Base-by-base conservation (phyloP, 2,888 invertebrate species). In the Drosophila emarginata region DNA sequence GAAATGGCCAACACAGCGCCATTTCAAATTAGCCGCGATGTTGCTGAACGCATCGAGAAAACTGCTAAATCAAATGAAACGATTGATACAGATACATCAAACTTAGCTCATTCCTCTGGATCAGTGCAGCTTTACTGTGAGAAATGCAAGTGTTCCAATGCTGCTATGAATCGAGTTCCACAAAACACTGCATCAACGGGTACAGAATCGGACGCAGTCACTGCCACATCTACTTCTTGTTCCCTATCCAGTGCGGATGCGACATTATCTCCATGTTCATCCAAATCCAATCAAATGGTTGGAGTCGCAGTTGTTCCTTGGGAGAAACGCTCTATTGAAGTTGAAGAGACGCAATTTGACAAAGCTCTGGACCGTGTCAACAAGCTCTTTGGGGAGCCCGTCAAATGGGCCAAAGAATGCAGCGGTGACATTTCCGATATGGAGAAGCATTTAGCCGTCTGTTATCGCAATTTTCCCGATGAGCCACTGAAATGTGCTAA, bases 1-100 rank as follows among this genome's bases (percentile, higher is more conserved):
- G 69, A 84, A 71, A 79, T 83, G 45, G 23, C 61, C 21, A 83
- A 84, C 60, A 67, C 67, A 9, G 40, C 60, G 12, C 64, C 76
- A 15, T 76, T 81, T 67, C 74, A 76, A 57, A 59, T 81, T 11
- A 79, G 76, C n/a, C 73, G 66, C 5, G 85, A 79, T 7, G 82
- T 79, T 26, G 37, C 78, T 32, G 73, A 78, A 1, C 79, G 87
- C 14, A 67, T 83, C 2, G 75, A 87, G 14, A 66, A 75, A 37
- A 67, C 69, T 14, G 37, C 50, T 1, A 60, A 63, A n/a, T 28
- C 26, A 4, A 39, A 21, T 12, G 9, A 12, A 0, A n/a, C 14
- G 14, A 39, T 14, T 3, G 14, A 45, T 4, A 11, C 18, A 18
- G 45, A 45, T 64, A 0, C 51, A 28, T 18, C 45, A 12, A 37